phyloP scores from a whole-genome alignment of 2,113 vertebrate genomes.

The Leucosticte australis region DNA sequence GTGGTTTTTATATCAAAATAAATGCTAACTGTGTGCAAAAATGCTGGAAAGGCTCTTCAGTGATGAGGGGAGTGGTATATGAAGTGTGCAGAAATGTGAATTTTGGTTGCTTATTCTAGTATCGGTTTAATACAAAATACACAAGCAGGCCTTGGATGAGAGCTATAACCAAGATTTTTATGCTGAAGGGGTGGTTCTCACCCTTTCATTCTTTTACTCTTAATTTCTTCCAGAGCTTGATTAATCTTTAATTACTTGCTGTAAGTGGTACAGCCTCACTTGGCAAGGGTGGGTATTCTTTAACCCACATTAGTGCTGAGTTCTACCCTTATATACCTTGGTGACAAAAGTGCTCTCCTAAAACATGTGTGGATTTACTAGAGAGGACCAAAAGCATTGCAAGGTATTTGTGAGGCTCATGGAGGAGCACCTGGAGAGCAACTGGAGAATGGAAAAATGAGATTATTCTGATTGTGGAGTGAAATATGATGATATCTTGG shows the following conservation, averaged over 20 bases:
- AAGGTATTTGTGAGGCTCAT: not conserved
- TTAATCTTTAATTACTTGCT: conserved; percentile 22
- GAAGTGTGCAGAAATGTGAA: not conserved
- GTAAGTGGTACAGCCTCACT: not conserved
- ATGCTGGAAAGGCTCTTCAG: not conserved
- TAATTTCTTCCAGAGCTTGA: not conserved
- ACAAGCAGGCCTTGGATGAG: not conserved
- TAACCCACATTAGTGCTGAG: not conserved
- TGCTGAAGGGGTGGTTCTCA: not conserved
- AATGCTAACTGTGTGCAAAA: not conserved
- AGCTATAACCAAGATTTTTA: not conserved
- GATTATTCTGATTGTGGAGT: not conserved
- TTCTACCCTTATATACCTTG: not conserved
- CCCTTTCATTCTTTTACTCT: not conserved
- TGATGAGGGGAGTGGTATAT: not conserved
- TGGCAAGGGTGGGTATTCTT: not conserved
- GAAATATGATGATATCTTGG: not conserved
- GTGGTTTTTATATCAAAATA: not conserved
- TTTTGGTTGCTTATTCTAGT: not conserved
- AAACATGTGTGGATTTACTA: not conserved
- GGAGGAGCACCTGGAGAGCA: not conserved
- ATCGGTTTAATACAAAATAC: not conserved
- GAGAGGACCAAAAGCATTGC: not conserved
- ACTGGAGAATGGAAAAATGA: not conserved
- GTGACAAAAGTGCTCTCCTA: not conserved